Conservation (phyloP, 2,888 invertebrate genomes). For the Cosmia trapezina region DNA sequence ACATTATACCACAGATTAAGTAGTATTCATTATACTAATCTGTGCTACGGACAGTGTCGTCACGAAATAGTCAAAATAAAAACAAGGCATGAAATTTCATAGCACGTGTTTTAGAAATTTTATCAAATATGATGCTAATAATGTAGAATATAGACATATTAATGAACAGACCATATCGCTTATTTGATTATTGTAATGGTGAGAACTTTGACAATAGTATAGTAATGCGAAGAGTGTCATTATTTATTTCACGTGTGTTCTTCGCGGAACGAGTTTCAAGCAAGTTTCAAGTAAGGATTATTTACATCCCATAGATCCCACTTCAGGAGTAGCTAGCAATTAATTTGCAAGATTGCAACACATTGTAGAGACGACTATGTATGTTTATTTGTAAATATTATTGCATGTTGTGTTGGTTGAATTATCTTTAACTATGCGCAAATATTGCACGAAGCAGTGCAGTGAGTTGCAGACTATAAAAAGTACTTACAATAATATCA, state of each 20-base stretch:
- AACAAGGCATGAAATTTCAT: not conserved
- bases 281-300: conserved; percentile 23
- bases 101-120: conserved; percentile 9
- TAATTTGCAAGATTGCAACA: not conserved
- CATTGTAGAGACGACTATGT: not conserved
- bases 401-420: not conserved
- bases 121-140: not conserved
- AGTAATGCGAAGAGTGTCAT: not conserved
- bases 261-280: not conserved
- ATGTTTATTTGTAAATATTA: not conserved
- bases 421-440: not conserved
- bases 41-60: no score
- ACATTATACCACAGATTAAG: no score
- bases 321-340: not conserved
- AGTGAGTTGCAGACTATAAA: not conserved
- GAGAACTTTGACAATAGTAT: no score
- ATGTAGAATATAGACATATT: not conserved
- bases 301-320: not conserved
- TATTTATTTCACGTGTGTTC: conserved; percentile 16
- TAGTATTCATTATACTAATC: no score
- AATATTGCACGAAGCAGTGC: not conserved
- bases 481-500: no score
- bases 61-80: not conserved
- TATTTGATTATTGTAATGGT: not conserved
- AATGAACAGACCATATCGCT: not conserved